These are phyloP conservation scores for Drosophila novamexicana DNA, from an alignment of 1,140 invertebrate species.

Conservation along the genomic window DNA sequence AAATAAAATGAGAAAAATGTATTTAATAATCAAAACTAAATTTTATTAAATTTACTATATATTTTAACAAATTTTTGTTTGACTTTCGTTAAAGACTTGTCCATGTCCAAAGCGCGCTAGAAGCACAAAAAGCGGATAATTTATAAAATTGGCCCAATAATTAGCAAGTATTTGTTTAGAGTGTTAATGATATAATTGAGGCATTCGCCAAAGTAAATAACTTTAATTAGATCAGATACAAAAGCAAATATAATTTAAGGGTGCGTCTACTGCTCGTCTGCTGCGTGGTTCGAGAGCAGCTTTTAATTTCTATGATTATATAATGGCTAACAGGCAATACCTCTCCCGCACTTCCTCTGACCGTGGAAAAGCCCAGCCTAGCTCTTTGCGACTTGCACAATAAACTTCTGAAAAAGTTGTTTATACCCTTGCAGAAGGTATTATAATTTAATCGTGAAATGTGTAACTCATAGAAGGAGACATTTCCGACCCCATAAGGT, in stretches of 20 bases:
- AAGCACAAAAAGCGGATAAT: too few relatives aligned
- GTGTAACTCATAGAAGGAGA: too few relatives aligned
- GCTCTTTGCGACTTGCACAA: background rate
- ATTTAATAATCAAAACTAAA: too few relatives aligned
- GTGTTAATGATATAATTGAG: constrained; percentile 18
- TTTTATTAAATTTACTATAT: too few relatives aligned
- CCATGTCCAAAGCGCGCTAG: too few relatives aligned
- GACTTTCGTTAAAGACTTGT: too few relatives aligned
- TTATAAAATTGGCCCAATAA: background rate
- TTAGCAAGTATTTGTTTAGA: background rate
- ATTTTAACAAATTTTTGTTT: too few relatives aligned
- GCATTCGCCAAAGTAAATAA: constrained; percentile 2
- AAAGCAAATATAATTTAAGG: constrained; percentile 2
- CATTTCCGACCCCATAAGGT: too few relatives aligned
- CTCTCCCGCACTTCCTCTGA: too few relatives aligned
- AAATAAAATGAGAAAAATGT: too few relatives aligned
- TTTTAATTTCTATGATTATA: constrained; percentile 16
- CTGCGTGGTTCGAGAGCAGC: background rate
- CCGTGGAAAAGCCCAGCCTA: too few relatives aligned
- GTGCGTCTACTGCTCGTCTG: background rate
- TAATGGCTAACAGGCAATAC: background rate
- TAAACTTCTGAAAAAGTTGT: constrained; percentile 4
- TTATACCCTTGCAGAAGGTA: background rate
- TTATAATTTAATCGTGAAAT: too few relatives aligned
- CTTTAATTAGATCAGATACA: constrained; percentile 9